Evolutionary conservation across 2,113 vertebrate genomes (phyloP).

Genomic region (Siphamia tubifer): DNA sequence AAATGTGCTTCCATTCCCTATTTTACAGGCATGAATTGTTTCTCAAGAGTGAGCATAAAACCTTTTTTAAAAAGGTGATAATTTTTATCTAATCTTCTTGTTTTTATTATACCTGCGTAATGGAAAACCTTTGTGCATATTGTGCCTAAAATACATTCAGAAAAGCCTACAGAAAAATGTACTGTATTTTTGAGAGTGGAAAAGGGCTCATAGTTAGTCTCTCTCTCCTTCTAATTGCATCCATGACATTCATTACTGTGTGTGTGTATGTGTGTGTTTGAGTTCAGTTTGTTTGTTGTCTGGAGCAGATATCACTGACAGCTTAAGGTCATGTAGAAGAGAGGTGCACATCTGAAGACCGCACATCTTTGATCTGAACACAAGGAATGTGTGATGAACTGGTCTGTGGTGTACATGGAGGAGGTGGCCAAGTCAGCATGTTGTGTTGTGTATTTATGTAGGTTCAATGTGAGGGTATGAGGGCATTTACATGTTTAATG

Average conservation of each 20-base stretch:
- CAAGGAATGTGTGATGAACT: conserved; percentile 33
- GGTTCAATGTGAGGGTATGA: conserved; percentile 10
- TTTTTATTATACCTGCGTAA: too few species aligned
- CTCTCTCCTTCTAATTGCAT: conserved; percentile 59
- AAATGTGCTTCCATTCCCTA: too few species aligned
- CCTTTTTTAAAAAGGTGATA: too few species aligned
- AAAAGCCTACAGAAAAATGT: too few species aligned
- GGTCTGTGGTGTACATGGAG: background rate
- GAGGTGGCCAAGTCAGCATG: conserved; percentile 31
- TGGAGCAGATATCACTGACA: conserved; percentile 67
- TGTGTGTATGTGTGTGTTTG: conserved; percentile 24
- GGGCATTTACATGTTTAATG: conserved; percentile 42
- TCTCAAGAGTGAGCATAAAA: too few species aligned
- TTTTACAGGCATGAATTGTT: too few species aligned
- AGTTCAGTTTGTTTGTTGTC: conserved; percentile 45
- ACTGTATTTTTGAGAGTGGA: conserved; percentile 13
- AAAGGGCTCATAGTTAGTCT: conserved; percentile 55
- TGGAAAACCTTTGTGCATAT: too few species aligned
- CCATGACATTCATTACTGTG: conserved; percentile 54
- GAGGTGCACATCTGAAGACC: conserved; percentile 70
- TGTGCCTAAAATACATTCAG: too few species aligned
- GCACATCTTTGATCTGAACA: conserved; percentile 64
- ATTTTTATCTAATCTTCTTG: too few species aligned
- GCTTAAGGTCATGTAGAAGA: conserved; percentile 73
- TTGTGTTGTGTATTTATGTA: conserved; percentile 26